Conservation (phyloP, 1,140 invertebrate species). For the Dreissena rostriformis region DNA sequence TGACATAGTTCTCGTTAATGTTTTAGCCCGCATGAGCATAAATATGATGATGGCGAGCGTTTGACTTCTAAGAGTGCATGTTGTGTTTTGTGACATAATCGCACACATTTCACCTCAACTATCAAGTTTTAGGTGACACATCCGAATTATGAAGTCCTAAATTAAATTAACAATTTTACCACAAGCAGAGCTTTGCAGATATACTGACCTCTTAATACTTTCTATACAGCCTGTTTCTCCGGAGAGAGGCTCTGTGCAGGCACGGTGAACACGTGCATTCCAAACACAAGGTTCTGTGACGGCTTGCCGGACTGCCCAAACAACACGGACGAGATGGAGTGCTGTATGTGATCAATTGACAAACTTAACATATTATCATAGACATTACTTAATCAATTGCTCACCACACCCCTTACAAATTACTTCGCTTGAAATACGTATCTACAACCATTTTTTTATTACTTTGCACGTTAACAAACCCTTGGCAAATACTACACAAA, state of each 20-base stretch:
- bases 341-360: slow-evolving; percentile 18
- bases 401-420: too few species aligned
- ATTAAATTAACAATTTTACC: too few species aligned
- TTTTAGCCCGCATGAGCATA: too few species aligned
- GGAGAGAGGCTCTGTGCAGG: slow-evolving; percentile 24
- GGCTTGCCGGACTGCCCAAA: slow-evolving; percentile 21
- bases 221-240: slow-evolving; percentile 18
- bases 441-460: too few species aligned
- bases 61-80: not conserved
- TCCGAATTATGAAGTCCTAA: too few species aligned
- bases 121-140: too few species aligned
- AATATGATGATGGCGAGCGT: not conserved
- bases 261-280: slow-evolving; percentile 2
- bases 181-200: not conserved
- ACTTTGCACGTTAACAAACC: too few species aligned
- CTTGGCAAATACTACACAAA: too few species aligned
- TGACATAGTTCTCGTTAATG: too few species aligned
- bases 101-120: not conserved
- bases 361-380: too few species aligned
- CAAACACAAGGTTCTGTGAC: slow-evolving; percentile 12
- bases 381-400: too few species aligned
- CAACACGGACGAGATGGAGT: slow-evolving; percentile 17
- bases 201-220: not conserved
- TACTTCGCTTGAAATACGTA: too few species aligned
- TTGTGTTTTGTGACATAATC: not conserved